phyloP scores from a whole-genome alignment of 2,113 vertebrate species.

The Gyps fulvus region DNA sequence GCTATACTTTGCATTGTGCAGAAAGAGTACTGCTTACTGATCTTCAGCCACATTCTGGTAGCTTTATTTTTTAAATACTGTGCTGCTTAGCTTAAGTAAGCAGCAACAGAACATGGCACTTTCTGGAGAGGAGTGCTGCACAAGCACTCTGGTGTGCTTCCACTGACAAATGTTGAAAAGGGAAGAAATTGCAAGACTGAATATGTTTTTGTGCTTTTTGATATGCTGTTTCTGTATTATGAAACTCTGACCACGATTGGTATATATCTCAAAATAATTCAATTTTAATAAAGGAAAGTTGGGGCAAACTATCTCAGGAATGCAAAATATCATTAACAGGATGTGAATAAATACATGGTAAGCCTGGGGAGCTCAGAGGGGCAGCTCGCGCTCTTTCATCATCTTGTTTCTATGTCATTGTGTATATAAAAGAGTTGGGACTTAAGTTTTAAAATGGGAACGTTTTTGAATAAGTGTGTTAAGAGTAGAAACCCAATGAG shows the following conservation, averaged over 20 bases:
- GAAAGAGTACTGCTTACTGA: background rate
- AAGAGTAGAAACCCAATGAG: background rate
- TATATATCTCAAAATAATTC: background rate
- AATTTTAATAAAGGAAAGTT: background rate
- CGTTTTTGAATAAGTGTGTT: background rate
- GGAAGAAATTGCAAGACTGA: background rate
- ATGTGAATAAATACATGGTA: background rate
- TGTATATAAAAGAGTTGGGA: background rate
- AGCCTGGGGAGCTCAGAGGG: background rate
- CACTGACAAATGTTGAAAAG: background rate
- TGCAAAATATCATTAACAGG: background rate
- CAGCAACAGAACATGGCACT: background rate
- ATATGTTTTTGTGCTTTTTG: background rate
- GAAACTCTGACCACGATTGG: background rate
- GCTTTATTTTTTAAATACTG: background rate
- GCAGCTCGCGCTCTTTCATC: background rate
- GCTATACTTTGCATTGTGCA: background rate
- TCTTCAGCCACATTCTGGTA: background rate
- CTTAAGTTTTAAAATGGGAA: background rate
- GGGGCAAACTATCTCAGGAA: background rate
- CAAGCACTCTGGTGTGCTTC: background rate
- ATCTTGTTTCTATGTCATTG: background rate
- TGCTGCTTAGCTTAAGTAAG: background rate
- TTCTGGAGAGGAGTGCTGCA: background rate
- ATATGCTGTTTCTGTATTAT: background rate